Evolutionary conservation across 2,113 vertebrate genomes (phyloP), one percentile per base, ranked within the genome.

Genomic region (Theropithecus gelada): DNA sequence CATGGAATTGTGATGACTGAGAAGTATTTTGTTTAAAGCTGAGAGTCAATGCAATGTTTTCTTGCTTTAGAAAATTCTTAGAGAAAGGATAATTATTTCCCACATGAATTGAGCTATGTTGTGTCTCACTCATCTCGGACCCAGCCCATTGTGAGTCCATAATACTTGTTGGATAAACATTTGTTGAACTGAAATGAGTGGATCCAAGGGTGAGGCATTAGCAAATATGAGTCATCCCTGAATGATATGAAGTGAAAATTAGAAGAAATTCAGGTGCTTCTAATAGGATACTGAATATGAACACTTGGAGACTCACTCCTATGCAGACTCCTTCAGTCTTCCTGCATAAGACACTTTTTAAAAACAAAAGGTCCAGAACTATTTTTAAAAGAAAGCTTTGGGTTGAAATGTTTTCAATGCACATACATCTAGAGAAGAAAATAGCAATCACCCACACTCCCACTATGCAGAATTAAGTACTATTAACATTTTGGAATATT

Each of bases 1-100:
- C 59, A 22, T 35, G 61, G 8, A 79, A 32, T 5, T 45, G 76
- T 92, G 91, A 75, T 38, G 43, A 82, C 23, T 83, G 84, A 93
- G 48, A 95, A 86, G 80, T 79, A n/a, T 57, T 93, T 97, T 79
- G 90, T 88, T 96, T 97, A 68, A 94, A 94, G 68, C 40, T 70
- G 52, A 84, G 40, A 52, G 20, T 97, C 75, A 45, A 16, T 73
- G 43, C 75, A 79, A 90, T 18, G 52, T 92, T 82, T 73, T 73
- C 75, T 55, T 94, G 45, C 73, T 57, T 94, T 70, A 92, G 81
- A 88, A 90, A 93, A 84, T 76, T 80, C 57, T 59, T 86, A 89
- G 72, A 64, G 48, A 81, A 87, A 83, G 40, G n/a, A 59, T 90
- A 38, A 25, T 80, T 70, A 85, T 86, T 55, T 75, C 35, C 45